Conservation (phyloP, 2,888 invertebrate species). For the Atrina japonica region DNA sequence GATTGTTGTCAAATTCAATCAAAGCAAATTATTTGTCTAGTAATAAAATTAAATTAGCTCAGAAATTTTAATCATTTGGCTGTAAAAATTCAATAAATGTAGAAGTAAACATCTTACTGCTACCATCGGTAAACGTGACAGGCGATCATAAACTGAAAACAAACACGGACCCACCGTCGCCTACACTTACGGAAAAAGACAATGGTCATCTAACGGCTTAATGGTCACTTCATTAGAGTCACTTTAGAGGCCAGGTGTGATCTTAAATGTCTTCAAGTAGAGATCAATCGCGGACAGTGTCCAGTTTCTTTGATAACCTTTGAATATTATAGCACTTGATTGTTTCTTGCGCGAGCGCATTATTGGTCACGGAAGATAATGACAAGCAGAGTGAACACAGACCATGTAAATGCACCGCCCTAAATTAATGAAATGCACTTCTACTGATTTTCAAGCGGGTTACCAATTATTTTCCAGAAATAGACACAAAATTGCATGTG, state of each 20-base stretch:
- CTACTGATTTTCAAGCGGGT: no score
- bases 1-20: no score
- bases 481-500: no score
- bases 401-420: no score
- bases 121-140: not conserved
- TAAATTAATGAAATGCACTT: no score
- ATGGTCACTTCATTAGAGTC: slow-evolving; percentile 8
- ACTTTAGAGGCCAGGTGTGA: slow-evolving; percentile 5
- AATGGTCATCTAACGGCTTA: slow-evolving; percentile 13
- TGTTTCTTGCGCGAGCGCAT: no score
- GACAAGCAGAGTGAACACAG: no score
- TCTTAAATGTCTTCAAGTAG: not conserved
- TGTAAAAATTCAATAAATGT: slow-evolving; percentile 12
- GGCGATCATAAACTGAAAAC: slow-evolving; percentile 16
- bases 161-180: not conserved
- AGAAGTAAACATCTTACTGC: slow-evolving; percentile 4
- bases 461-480: no score
- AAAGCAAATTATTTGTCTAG: not conserved
- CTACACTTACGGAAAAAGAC: not conserved
- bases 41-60: slow-evolving; percentile 1
- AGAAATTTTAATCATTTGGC: not conserved
- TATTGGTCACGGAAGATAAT: no score
- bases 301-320: not conserved
- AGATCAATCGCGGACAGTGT: not conserved
- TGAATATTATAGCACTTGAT: no score